Percentiles rank a stretch among this genome's conserved stretches.
Conservation (phyloP, 1,140 invertebrate genomes). For the Epicauta chinensis region DNA sequence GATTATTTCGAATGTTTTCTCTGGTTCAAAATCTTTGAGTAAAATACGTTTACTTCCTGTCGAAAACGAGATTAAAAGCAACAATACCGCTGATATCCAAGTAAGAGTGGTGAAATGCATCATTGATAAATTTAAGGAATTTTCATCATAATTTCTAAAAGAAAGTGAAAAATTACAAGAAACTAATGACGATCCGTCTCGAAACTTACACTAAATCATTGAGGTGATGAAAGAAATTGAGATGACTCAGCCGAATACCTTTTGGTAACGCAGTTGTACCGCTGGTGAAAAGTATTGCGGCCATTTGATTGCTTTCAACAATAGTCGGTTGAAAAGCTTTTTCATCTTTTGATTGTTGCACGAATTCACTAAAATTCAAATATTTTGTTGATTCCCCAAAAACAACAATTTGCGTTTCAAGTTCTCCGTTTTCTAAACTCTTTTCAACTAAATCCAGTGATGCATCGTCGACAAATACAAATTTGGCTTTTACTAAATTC, state of each 20-base stretch:
- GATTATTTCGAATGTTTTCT: background rate
- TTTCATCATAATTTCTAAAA: too few species aligned
- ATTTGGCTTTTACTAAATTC: slow-evolving; percentile 4
- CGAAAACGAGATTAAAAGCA: background rate
- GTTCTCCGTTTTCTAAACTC: slow-evolving; percentile 4
- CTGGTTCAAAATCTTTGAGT: background rate
- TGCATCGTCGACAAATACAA: slow-evolving; percentile 20
- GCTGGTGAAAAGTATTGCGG: slow-evolving; percentile 53
- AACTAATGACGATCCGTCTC: too few species aligned
- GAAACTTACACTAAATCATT: background rate
- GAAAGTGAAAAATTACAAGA: background rate
- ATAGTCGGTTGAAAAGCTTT: slow-evolving; percentile 12
- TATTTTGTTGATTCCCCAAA: slow-evolving; percentile 18
- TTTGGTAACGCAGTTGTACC: slow-evolving; percentile 76
- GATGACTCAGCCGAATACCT: slow-evolving; percentile 36
- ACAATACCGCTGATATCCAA: slow-evolving; percentile 1
- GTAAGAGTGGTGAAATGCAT: slow-evolving; percentile 1
- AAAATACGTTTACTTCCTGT: background rate
- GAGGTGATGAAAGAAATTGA: background rate
- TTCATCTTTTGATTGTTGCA: slow-evolving; percentile 8
- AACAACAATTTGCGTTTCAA: slow-evolving; percentile 14
- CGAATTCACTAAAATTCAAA: slow-evolving; percentile 12
- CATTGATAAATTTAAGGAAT: too few species aligned
- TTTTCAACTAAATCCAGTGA: slow-evolving; percentile 9
- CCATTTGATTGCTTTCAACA: slow-evolving; percentile 26